Evolutionary conservation across 2,888 invertebrate genomes (phyloP).

Genomic region (Pseudolycoriella hygida): DNA sequence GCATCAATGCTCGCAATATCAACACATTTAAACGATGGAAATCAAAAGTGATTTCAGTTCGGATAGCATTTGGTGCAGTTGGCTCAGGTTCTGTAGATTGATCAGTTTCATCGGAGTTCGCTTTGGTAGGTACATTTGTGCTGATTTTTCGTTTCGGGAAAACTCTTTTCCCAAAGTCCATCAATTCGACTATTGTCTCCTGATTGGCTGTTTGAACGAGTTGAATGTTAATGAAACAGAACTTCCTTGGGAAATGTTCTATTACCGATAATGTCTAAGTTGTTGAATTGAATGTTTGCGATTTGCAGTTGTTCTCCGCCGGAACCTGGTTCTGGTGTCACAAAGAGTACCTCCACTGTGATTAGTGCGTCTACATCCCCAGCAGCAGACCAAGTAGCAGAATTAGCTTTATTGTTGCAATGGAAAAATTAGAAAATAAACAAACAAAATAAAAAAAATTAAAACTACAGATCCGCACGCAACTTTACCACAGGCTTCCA

Average conservation of each 20-base stretch:
- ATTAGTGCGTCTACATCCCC: conserved; percentile 52
- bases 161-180: conserved; percentile 71
- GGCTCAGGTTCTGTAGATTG: conserved; percentile 6
- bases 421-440: neutral
- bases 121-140: neutral
- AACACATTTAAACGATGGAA: conserved; percentile 83
- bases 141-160: conserved; percentile 28
- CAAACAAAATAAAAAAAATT: neutral
- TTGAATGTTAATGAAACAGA: conserved; percentile 13
- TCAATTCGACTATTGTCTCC: conserved; percentile 83
- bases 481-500: too few species aligned
- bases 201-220: conserved; percentile 62
- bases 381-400: conserved; percentile 7
- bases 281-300: conserved; percentile 83
- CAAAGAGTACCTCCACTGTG: conserved; percentile 63
- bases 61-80: conserved; percentile 21
- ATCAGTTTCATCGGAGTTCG: conserved; percentile 14
- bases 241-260: too few species aligned
- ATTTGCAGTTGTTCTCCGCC: conserved; percentile 39
- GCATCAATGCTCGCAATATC: conserved; percentile 60
- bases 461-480: too few species aligned
- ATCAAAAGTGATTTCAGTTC: conserved; percentile 77
- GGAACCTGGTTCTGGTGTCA: conserved; percentile 25
- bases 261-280: conserved; percentile 82
- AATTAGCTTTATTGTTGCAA: conserved; percentile 9